Base-by-base conservation (phyloP, 1,140 invertebrate species). In the Telenomus remus region DNA sequence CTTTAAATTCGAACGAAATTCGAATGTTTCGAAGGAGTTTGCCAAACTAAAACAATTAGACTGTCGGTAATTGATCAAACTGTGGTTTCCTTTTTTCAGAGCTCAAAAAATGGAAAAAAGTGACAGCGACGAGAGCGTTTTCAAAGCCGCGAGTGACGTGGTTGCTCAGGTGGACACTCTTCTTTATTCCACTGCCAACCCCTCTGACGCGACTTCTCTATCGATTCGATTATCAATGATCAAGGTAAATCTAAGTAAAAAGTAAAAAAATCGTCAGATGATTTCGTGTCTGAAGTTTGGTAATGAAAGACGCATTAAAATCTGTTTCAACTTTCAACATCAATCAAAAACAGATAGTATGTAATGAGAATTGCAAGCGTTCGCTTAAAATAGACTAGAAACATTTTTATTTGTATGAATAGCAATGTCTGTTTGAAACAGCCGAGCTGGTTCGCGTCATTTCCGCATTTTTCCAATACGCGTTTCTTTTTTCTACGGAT, bases 151-250 rank as follows among this genome's bases (percentile, higher is more conserved):
- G 10, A 77, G 78, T 33, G 84, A 85, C 53, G 83, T 89, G 48
- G 70, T 90, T 11, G 83, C 89, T 34, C 89, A 90, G 76, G 86
- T 90, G 11, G 90, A 91, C 78, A 86, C 90, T 43, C 86, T 93
- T 54, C 80, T 94, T 65, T 84, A 88, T 50, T 91, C 91, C 34
- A 89, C 89, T 60, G 90, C 91, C 15, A 92, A 92, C 87, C 90
- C 92, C 14, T 91, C 92, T 7, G 92, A 94, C 81, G 89, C 91
- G 64, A 90, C 91, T 7, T 91, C 90, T n/a, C 86, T 92, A 60
- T 88, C 90, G 19, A 90, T 92, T 13, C 86, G 91, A 63, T 83
- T 91, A 42, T 91, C 89, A 47, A 87, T 91, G 70, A 90, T 94
- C 42, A 93, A 92, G 89, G 93, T 93, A 80, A 81, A 81, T 83